Base-by-base conservation (phyloP, 2,888 invertebrate genomes). In the Coleophora flavipennella region DNA sequence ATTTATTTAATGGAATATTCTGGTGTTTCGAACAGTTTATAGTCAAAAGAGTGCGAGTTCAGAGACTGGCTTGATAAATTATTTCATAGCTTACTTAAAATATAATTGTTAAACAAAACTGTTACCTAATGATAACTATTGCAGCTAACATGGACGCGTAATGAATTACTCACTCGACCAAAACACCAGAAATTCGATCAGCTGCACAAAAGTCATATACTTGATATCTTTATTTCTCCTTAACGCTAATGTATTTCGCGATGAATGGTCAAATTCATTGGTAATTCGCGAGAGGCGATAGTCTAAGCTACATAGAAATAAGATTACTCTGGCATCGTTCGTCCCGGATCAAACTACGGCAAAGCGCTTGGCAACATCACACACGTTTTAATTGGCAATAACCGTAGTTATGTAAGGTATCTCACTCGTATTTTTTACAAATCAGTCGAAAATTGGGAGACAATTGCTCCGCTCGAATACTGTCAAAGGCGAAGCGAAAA, bases 241-340 rank as follows among this genome's bases (percentile, higher is more conserved):
- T 77, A 75, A 67, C 50, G 50, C 55, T 78, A 76, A 49, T 56
- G 59, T 84, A 84, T 84, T 84, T 83, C 84, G 84, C 83, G 83
- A 83, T 83, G 84, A 84, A 84, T 83, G 83, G 58, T 77, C 79
- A 76, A 78, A 81, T 80, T 78, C 75, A 77, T 79, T 79, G 71
- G 83, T 80, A 79, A 83, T 83, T 77, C 80, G n/a, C n/a, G 77
- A 76, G 57, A 60, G 58, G 58, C 59, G 62, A 70, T 70, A 71
- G 57, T 68, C 72, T 80, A 79, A 71, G 67, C 70, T 78, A 73
- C 68, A 67, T 76, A 75, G 66, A 72, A 72, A 70, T 71, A 70
- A 75, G 64, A 67, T 70, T 71, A 69, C 68, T 77, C 78, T 78
- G 78, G 77, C 79, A 62, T 73, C 65, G 55, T 60, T 55, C 64